Evolutionary conservation across 2,113 vertebrate genomes (phyloP).

Genomic region (Takifugu bimaculatus): DNA sequence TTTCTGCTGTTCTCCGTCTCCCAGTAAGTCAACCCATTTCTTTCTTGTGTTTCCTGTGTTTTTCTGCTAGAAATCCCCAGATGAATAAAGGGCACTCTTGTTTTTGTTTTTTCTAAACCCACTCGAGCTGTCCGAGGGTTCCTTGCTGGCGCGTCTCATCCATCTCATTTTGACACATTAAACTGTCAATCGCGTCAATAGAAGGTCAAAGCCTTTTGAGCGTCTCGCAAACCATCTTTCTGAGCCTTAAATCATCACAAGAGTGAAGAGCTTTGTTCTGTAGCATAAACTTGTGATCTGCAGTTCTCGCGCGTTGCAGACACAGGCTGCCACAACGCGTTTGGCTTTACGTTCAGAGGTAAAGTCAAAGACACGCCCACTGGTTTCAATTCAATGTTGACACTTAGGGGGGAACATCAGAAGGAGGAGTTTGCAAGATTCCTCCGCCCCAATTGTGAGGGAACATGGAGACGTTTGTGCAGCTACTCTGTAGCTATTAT

Average conservation of each 20-base stretch:
- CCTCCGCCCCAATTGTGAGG: conserved; percentile 46
- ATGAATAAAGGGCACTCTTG: conserved; percentile 1
- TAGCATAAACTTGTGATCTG: conserved; percentile 1
- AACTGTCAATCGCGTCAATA: conserved; percentile 22
- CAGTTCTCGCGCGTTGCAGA: not conserved
- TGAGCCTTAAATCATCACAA: conserved; percentile 12
- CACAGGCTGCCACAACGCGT: conserved; percentile 32
- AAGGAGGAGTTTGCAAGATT: conserved; percentile 59
- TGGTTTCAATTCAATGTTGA: conserved; percentile 57
- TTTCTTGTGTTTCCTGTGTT: conserved; percentile 18
- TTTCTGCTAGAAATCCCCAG: not conserved
- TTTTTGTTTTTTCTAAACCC: not conserved
- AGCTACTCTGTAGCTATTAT: not conserved
- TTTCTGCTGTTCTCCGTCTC: conserved; percentile 55
- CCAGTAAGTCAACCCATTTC: conserved; percentile 47
- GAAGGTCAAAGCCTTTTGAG: conserved; percentile 16
- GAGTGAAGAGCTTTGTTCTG: not conserved
- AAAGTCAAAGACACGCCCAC: conserved; percentile 24
- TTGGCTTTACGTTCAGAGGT: conserved; percentile 46
- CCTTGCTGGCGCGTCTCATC: conserved; percentile 12
- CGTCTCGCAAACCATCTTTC: conserved; percentile 11
- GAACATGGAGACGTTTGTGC: not conserved
- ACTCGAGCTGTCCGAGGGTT: conserved; percentile 10
- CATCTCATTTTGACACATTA: conserved; percentile 16
- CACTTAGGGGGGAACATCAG: conserved; percentile 55